Percentiles rank a stretch among this genome's conserved stretches.
Conservation (phyloP, 2,113 vertebrate species). For the Carollia perspicillata region DNA sequence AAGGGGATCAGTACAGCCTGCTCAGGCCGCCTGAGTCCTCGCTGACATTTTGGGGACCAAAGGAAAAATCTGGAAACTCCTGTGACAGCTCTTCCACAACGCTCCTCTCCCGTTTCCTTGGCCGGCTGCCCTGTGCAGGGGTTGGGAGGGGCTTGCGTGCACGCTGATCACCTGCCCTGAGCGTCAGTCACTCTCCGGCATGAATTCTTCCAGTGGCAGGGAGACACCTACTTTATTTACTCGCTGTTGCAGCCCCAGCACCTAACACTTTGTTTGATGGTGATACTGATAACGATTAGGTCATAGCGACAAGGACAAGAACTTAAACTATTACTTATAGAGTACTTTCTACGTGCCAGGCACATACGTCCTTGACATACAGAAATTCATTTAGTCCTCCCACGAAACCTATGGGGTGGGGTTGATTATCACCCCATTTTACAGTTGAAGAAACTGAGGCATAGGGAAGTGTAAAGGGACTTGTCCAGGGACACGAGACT, state of each 20-base stretch:
- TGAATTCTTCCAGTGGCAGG: not conserved
- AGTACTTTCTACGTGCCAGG: not conserved
- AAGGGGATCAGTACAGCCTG: not conserved
- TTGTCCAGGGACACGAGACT: not conserved
- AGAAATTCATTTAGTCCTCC: slow-evolving; percentile 19
- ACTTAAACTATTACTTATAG: not conserved
- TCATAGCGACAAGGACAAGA: not conserved
- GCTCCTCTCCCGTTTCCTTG: not conserved
- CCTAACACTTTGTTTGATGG: not conserved
- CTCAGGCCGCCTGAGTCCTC: not conserved
- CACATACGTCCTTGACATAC: not conserved
- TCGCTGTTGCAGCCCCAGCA: not conserved
- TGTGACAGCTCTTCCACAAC: not conserved
- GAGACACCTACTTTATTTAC: not conserved
- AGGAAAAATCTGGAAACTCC: slow-evolving; percentile 1
- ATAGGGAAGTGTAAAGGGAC: not conserved
- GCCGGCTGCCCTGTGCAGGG: not conserved
- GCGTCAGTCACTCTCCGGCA: not conserved
- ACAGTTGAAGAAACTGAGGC: slow-evolving; percentile 8
- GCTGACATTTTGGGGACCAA: not conserved
- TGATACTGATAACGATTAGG: not conserved
- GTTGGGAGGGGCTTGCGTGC: not conserved
- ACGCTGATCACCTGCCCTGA: not conserved
- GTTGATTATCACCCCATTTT: not conserved
- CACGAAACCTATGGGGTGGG: not conserved